These are phyloP conservation scores for Ploceus nigricollis DNA, from an alignment of 2,113 vertebrate species.

Conservation along the genomic window DNA sequence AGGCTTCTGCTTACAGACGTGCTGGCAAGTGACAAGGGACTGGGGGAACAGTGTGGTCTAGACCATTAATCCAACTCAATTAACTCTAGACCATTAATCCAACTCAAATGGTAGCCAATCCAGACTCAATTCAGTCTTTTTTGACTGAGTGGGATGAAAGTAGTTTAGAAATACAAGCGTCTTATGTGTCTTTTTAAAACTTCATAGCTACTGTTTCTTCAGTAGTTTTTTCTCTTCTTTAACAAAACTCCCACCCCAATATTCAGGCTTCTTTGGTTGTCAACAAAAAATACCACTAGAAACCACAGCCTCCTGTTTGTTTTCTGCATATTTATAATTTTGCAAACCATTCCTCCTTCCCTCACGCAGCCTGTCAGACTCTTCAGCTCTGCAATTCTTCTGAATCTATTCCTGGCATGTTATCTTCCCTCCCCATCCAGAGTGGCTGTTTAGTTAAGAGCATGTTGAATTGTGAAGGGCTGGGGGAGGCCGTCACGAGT, in stretches of 20 bases:
- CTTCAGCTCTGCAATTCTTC: neutral
- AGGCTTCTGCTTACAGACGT: neutral
- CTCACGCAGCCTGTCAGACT: neutral
- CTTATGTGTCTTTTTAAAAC: neutral
- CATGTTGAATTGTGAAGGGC: neutral
- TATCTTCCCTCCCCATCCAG: neutral
- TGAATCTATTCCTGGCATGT: neutral
- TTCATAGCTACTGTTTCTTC: neutral
- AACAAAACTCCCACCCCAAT: neutral
- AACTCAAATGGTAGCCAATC: neutral
- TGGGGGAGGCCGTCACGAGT: rapidly evolving
- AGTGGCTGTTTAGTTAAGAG: neutral
- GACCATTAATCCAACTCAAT: rapidly evolving
- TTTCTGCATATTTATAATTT: neutral
- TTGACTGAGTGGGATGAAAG: neutral
- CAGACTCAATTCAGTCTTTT: neutral
- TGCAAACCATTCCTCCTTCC: neutral
- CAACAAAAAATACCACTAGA: neutral
- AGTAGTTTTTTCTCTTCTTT: neutral
- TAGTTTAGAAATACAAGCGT: neutral
- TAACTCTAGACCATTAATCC: neutral
- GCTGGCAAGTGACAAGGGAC: neutral
- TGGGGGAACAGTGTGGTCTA: neutral
- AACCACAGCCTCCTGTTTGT: neutral
- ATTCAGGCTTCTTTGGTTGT: neutral